Percentiles rank a stretch among this genome's conserved stretches.
phyloP scores from a whole-genome alignment of 1,140 invertebrate species.

The Neodiprion pinetum region DNA sequence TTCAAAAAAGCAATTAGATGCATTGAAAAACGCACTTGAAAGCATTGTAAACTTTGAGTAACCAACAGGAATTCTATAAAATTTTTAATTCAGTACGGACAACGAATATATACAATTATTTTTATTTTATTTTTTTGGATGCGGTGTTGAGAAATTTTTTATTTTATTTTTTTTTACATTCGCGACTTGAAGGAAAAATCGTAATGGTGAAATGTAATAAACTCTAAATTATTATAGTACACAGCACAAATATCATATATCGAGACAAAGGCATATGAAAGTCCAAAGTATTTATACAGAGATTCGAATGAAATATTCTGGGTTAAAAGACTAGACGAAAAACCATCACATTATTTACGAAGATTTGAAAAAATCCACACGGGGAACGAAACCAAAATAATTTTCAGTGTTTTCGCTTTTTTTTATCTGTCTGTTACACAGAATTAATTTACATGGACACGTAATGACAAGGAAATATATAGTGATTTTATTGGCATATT shows the following conservation, averaged over 20 bases:
- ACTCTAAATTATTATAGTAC: not conserved
- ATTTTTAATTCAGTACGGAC: not conserved
- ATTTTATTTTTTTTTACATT: not conserved
- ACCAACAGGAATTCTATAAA: not conserved
- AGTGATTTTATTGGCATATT: too few species aligned
- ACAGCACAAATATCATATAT: not conserved
- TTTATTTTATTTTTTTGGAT: not conserved
- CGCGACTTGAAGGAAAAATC: not conserved
- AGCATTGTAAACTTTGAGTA: conserved; percentile 3
- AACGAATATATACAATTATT: not conserved
- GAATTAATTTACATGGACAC: not conserved
- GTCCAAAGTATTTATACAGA: not conserved
- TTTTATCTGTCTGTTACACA: not conserved
- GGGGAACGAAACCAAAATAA: not conserved
- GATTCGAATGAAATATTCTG: not conserved
- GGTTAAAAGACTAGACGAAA: not conserved
- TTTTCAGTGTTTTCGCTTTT: not conserved
- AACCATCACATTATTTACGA: not conserved
- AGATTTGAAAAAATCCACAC: not conserved
- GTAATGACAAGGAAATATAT: not conserved
- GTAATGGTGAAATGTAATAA: not conserved
- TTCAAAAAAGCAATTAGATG: not conserved
- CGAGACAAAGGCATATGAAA: not conserved
- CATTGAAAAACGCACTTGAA: conserved; percentile 3
- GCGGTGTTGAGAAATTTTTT: not conserved